Evolutionary conservation across 2,888 invertebrate genomes (phyloP).

Genomic region (Thymelicus sylvestris): DNA sequence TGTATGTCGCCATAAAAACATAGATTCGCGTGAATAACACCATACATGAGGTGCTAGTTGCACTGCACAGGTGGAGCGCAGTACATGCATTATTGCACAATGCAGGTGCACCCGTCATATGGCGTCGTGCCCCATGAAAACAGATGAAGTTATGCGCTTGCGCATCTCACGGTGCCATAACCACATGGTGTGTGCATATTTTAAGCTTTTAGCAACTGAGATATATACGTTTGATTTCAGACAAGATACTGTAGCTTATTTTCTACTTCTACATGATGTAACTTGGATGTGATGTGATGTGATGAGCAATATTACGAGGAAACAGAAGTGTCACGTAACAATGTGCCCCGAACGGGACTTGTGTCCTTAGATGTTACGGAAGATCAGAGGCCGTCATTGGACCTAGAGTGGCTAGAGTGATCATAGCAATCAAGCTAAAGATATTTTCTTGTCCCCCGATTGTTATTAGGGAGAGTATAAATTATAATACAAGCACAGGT

Average conservation of each 20-base stretch:
- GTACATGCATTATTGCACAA: slow-evolving; percentile 22
- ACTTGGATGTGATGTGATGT: no score
- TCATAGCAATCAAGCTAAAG: no score
- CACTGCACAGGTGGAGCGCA: slow-evolving; percentile 23
- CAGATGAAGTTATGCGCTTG: slow-evolving; percentile 15
- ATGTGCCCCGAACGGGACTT: no score
- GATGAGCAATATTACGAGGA: no score
- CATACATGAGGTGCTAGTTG: slow-evolving; percentile 4
- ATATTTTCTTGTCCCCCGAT: not conserved
- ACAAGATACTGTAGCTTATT: no score
- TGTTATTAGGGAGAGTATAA: slow-evolving; percentile 8
- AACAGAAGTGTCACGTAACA: no score
- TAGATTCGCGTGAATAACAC: slow-evolving; percentile 10
- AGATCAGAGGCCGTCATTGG: no score
- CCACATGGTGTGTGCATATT: not conserved
- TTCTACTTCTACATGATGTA: no score
- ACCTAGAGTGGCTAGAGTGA: no score
- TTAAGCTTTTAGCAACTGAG: no score
- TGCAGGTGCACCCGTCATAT: slow-evolving; percentile 28
- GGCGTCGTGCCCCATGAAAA: slow-evolving; percentile 22
- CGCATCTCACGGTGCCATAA: slow-evolving; percentile 11
- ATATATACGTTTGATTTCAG: no score
- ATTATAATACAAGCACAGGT: slow-evolving; percentile 3
- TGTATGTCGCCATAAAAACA: slow-evolving; percentile 15
- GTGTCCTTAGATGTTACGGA: no score